phyloP scores from a whole-genome alignment of 2,113 vertebrate species.

The Axis porcinus region DNA sequence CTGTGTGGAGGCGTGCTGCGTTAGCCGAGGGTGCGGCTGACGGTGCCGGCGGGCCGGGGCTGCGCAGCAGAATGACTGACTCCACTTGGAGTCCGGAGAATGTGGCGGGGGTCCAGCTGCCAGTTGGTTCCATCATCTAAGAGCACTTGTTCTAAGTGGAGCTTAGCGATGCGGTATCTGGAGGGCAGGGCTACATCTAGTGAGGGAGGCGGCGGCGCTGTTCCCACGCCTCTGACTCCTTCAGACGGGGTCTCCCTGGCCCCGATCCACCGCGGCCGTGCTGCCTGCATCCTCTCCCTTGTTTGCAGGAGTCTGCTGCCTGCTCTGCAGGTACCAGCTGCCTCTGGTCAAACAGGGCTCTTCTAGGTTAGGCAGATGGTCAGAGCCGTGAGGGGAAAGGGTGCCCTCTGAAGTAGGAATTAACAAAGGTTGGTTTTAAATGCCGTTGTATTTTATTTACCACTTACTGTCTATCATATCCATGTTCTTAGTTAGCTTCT shows the following conservation, averaged over 20 bases:
- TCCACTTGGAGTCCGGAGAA: background rate
- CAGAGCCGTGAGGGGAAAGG: background rate
- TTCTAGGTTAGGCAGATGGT: background rate
- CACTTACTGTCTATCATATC: background rate
- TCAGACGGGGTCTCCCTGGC: background rate
- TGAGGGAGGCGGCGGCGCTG: background rate
- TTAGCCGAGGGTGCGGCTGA: accelerated
- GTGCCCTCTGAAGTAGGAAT: background rate
- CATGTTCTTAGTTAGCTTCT: background rate
- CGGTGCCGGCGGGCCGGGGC: background rate
- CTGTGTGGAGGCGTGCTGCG: background rate
- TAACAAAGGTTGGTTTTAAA: conserved; percentile 23
- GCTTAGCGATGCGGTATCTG: background rate
- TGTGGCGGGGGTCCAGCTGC: background rate
- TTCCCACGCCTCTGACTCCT: background rate
- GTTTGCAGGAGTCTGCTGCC: background rate
- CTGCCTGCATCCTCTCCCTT: background rate
- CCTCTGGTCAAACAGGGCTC: background rate
- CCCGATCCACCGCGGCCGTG: background rate
- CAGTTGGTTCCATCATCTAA: background rate
- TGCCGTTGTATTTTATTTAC: conserved; percentile 36
- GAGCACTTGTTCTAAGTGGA: background rate
- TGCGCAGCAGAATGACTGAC: background rate
- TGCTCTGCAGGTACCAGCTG: background rate
- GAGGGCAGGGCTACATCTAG: background rate